Conservation (phyloP, 2,113 vertebrate species). For the Osmerus eperlanus region DNA sequence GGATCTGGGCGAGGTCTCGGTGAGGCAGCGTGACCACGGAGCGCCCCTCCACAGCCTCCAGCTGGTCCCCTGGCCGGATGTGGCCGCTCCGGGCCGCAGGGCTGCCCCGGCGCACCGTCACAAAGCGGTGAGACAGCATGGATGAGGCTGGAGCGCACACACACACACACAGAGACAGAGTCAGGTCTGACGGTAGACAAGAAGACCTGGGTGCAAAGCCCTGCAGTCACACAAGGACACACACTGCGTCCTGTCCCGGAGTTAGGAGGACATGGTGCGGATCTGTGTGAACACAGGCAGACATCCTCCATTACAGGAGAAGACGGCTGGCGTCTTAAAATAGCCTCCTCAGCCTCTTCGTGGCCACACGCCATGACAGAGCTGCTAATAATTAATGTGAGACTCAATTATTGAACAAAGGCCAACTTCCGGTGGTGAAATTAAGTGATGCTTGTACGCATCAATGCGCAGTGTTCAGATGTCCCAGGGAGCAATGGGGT, state of each 20-base stretch:
- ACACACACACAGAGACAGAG: too few species aligned
- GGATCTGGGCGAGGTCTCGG: constrained; percentile 72
- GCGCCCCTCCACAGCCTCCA: constrained; percentile 73
- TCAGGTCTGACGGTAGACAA: too few species aligned
- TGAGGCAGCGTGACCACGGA: constrained; percentile 68
- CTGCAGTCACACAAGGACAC: too few species aligned
- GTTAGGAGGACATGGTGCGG: too few species aligned
- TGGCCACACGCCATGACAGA: too few species aligned
- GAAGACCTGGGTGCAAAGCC: too few species aligned
- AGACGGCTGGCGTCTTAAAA: background rate
- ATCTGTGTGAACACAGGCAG: background rate
- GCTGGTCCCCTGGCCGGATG: constrained; percentile 72
- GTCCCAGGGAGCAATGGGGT: background rate
- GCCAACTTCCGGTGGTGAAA: background rate
- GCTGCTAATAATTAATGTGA: background rate
- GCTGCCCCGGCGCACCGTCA: constrained; percentile 72
- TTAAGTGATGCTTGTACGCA: constrained; percentile 1
- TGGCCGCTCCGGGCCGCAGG: constrained; percentile 73
- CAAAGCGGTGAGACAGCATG: constrained; percentile 48
- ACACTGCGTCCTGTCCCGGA: too few species aligned
- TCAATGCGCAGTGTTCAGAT: background rate
- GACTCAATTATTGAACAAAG: background rate
- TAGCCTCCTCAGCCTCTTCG: background rate
- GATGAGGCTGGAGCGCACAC: constrained; percentile 67
- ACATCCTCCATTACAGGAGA: background rate